Conservation (phyloP, 2,888 invertebrate genomes). For the Drosophila anomalata region DNA sequence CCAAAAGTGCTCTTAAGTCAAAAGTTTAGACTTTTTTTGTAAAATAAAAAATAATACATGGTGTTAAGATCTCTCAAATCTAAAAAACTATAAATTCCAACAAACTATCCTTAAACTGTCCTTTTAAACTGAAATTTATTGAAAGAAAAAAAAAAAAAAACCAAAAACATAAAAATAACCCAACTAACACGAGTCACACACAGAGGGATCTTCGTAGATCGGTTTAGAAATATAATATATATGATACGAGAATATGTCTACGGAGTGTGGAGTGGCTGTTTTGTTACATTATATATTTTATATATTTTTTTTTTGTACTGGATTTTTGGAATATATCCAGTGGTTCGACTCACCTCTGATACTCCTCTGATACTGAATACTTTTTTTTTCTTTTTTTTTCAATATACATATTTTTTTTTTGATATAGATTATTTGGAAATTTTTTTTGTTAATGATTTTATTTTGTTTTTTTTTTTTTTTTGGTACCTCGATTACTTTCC, state of each 20-base stretch:
- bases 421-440: slow-evolving; percentile 62
- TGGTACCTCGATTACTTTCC: slow-evolving; percentile 73
- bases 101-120: no score
- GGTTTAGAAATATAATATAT: slow-evolving; percentile 11
- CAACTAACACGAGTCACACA: slow-evolving; percentile 10
- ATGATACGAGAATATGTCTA: slow-evolving; percentile 40
- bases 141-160: no score
- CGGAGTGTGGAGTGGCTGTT: slow-evolving; percentile 33
- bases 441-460: slow-evolving; percentile 66
- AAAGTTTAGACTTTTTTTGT: no score
- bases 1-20: no score
- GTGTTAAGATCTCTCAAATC: no score
- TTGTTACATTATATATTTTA: not conserved
- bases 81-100: no score
- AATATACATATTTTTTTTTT: slow-evolving; percentile 40
- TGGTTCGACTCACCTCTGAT: slow-evolving; percentile 40
- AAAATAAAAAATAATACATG: no score
- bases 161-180: not conserved
- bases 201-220: not conserved
- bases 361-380: slow-evolving; percentile 25
- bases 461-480: slow-evolving; percentile 33
- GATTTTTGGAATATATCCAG: slow-evolving; percentile 8
- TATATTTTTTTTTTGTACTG: slow-evolving; percentile 6
- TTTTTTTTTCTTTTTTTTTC: slow-evolving; percentile 51
- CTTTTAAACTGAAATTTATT: no score